Evolutionary conservation across 64 coral and sea anemone genomes (phyloP).

Genomic region (Montipora sp.): DNA sequence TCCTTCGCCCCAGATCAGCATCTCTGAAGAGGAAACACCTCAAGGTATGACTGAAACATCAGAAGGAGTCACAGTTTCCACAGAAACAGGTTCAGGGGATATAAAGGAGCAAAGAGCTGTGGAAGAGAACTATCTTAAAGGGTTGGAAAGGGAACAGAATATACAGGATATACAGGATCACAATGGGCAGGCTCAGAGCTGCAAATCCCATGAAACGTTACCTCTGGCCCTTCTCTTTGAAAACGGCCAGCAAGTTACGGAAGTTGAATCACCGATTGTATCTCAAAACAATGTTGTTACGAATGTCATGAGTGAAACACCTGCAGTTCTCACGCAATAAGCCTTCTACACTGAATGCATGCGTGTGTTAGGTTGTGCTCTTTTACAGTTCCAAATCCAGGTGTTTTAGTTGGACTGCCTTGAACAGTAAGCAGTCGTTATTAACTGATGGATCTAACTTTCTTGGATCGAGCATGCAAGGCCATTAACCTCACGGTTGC

Average conservation of each 20-base stretch:
- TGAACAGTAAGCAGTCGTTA: too few species aligned
- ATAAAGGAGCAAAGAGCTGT: not conserved
- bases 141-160: not conserved
- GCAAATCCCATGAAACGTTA: not conserved
- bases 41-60: not conserved
- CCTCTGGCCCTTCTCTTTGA: slow-evolving; percentile 18
- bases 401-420: too few species aligned
- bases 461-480: too few species aligned
- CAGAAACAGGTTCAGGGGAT: not conserved
- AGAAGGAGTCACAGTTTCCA: not conserved
- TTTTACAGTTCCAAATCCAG: not conserved
- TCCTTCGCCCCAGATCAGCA: not conserved
- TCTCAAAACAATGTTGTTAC: slow-evolving; percentile 11
- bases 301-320: not conserved
- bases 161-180: not conserved
- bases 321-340: slow-evolving; percentile 31
- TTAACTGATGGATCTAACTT: too few species aligned
- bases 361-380: not conserved
- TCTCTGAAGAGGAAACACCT: not conserved
- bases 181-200: not conserved
- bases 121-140: not conserved
- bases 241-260: slow-evolving; percentile 4
- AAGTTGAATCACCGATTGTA: not conserved
- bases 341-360: not conserved
- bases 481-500: too few species aligned